phyloP scores from a whole-genome alignment of 2,797 vertebrate genomes.

The Muscicapa striata region DNA sequence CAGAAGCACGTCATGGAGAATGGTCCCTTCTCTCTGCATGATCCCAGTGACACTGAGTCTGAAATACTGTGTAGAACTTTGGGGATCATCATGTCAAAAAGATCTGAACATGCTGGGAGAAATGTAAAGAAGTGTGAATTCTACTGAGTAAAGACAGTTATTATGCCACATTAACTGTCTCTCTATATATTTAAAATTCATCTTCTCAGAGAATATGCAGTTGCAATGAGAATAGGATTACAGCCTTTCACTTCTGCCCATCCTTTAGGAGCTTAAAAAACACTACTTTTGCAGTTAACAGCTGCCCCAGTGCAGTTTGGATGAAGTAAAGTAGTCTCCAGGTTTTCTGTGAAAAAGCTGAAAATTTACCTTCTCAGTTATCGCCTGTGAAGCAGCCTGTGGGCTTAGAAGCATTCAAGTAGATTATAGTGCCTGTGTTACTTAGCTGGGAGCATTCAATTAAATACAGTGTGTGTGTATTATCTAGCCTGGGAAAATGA shows the following conservation, averaged over 20 bases:
- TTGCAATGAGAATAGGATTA: background rate
- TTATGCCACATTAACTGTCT: background rate
- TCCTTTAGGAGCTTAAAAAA: background rate
- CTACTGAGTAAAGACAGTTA: background rate
- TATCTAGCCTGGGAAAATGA: background rate
- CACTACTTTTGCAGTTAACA: background rate
- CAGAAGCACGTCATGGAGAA: constrained; percentile 29
- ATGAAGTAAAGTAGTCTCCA: background rate
- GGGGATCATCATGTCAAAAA: background rate
- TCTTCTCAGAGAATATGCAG: background rate
- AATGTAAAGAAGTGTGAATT: background rate
- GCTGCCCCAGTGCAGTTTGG: background rate
- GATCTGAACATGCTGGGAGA: background rate
- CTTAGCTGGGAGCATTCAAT: background rate
- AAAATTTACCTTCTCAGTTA: background rate
- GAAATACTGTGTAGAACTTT: background rate
- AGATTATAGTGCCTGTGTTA: background rate
- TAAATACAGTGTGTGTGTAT: background rate
- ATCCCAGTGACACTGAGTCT: background rate
- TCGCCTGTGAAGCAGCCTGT: background rate
- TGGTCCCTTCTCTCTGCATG: constrained; percentile 1
- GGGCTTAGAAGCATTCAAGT: background rate
- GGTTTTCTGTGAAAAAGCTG: constrained; percentile 8
- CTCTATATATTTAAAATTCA: background rate
- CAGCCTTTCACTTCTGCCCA: background rate